phyloP scores from a whole-genome alignment of 2,113 vertebrate species.

The Pachycephala philippinensis region DNA sequence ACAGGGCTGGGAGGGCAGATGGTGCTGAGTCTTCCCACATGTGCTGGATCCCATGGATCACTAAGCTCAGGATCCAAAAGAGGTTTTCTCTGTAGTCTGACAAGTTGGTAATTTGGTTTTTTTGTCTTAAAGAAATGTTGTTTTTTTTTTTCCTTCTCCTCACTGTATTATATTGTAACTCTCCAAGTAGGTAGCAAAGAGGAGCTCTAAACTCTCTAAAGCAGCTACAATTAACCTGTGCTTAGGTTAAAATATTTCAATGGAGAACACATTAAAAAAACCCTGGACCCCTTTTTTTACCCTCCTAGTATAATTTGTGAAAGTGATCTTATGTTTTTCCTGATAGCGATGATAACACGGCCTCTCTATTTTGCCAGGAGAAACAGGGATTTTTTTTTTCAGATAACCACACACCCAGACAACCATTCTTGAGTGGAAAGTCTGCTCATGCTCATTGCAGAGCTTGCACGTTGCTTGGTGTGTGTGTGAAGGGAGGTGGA shows the following conservation, averaged over 20 bases:
- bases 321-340: background rate
- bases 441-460: background rate
- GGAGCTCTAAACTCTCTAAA: background rate
- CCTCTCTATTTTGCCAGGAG: background rate
- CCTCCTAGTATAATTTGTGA: background rate
- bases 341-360: background rate
- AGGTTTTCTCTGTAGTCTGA: background rate
- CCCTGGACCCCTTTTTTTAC: background rate
- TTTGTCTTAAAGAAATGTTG: background rate
- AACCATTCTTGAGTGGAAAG: background rate
- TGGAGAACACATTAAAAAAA: background rate
- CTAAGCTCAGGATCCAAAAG: background rate
- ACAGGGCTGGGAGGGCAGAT: background rate
- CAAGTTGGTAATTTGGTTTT: background rate
- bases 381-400: background rate
- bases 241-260: background rate
- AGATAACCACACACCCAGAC: background rate
- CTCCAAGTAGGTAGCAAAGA: background rate
- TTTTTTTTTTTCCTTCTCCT: accelerated
- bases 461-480: background rate
- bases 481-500: background rate
- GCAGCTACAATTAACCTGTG: background rate
- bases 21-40: background rate
- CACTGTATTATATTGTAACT: background rate
- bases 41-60: background rate